Conservation (phyloP, 2,797 vertebrate species). For the Muscicapa comitata region DNA sequence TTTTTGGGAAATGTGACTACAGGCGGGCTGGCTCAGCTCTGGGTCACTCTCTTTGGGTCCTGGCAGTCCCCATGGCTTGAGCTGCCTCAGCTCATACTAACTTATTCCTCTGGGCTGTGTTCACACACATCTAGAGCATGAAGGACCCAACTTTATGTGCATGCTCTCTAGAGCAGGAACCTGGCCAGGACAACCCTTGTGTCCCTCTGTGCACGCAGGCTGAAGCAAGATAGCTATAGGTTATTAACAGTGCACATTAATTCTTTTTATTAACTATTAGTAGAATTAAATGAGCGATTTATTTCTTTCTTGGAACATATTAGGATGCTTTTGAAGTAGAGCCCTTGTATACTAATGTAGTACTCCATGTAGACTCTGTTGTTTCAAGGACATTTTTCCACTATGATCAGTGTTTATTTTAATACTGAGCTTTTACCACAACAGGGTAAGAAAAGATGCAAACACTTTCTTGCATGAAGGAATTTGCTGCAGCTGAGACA, state of each 20-base stretch:
- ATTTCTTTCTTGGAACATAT: not conserved
- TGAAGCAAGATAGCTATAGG: not conserved
- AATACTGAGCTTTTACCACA: not conserved
- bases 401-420: not conserved
- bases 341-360: too few species aligned
- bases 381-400: not conserved
- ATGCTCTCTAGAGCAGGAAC: not conserved
- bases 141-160: not conserved
- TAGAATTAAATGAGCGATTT: not conserved
- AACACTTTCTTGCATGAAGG: not conserved
- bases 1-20: rapidly evolving
- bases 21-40: not conserved
- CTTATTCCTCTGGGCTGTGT: not conserved
- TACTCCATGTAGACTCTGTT: not conserved
- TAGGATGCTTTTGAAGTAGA: not conserved
- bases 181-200: not conserved
- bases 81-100: not conserved
- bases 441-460: not conserved
- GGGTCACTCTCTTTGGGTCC: rapidly evolving
- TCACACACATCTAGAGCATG: not conserved
- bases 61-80: not conserved
- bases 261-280: not conserved
- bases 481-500: not conserved
- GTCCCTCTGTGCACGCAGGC: not conserved
- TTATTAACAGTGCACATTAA: not conserved